Conservation (phyloP, 2,113 vertebrate species). For the Dermatemys mawii region DNA sequence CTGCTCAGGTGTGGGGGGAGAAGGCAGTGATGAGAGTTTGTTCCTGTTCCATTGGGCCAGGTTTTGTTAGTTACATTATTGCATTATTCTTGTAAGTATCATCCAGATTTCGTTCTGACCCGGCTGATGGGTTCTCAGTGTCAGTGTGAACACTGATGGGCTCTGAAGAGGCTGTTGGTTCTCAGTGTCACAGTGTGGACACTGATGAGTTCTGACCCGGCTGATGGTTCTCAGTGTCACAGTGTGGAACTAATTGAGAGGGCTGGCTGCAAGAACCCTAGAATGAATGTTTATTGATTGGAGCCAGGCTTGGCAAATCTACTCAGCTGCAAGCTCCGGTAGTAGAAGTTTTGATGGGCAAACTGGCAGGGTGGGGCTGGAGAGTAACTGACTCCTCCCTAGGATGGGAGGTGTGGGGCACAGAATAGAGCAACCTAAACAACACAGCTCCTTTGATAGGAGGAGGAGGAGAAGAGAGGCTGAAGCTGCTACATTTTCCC, state of each 20-base stretch:
- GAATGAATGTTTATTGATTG: too few relatives aligned
- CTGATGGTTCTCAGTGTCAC: not conserved
- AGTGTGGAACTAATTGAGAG: not conserved
- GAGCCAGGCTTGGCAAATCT: too few relatives aligned
- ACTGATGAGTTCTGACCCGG: not conserved
- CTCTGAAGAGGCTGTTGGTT: too few relatives aligned
- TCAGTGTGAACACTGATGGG: too few relatives aligned
- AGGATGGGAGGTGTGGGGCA: not conserved
- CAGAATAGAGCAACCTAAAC: not conserved
- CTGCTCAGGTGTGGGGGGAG: rapidly evolving
- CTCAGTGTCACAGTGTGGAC: too few relatives aligned
- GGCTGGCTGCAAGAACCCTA: not conserved
- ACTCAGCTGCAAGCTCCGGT: not conserved
- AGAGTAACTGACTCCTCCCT: rapidly evolving
- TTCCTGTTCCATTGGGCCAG: rapidly evolving
- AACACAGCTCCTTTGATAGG: not conserved
- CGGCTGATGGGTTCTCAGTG: not conserved
- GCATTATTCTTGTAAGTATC: not conserved
- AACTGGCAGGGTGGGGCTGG: not conserved
- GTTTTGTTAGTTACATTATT: not conserved
- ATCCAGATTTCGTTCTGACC: not conserved
- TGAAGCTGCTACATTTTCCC: not conserved
- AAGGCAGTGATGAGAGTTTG: not conserved
- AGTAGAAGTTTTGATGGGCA: not conserved
- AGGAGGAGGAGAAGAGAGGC: not conserved